Evolutionary conservation across 92 coral and sea anemone genomes (phyloP).

Genomic region (Porites rus): DNA sequence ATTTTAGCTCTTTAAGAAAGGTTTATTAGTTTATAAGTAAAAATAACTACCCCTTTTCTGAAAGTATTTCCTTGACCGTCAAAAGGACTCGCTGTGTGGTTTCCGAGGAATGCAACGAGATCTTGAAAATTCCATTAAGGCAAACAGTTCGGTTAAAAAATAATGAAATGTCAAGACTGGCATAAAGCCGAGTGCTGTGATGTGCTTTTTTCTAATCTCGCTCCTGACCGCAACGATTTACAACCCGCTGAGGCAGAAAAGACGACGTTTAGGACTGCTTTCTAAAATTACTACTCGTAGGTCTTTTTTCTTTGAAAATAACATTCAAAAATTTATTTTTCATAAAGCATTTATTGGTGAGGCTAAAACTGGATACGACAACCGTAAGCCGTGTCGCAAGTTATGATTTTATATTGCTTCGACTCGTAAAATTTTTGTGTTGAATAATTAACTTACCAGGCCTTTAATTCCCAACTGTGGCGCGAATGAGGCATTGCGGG

Average conservation of each 20-base stretch:
- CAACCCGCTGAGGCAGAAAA: no score
- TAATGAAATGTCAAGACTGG: conserved; percentile 6
- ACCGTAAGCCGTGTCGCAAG: background rate
- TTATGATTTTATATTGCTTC: background rate
- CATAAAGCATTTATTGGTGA: background rate
- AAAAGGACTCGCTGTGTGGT: background rate
- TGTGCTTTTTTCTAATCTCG: background rate
- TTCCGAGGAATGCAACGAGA: conserved; percentile 31
- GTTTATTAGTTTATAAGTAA: background rate
- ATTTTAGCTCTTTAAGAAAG: background rate
- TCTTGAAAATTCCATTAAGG: conserved; percentile 12
- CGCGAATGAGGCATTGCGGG: conserved; percentile 60
- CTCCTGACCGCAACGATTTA: no score
- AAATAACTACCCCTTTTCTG: background rate
- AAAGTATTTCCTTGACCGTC: background rate
- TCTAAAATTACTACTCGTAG: background rate
- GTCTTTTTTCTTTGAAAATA: background rate
- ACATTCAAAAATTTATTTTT: background rate
- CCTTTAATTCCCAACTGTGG: conserved; percentile 71
- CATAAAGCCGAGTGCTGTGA: background rate
- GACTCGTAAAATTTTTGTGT: background rate
- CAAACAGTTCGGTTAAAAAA: conserved; percentile 16
- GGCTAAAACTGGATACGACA: background rate
- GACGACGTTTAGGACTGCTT: no score
- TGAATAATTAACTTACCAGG: conserved; percentile 51